These are phyloP conservation scores for Anneissia japonica DNA, from an alignment of 35 echinoderm and acorn worm species.

Conservation along the genomic window DNA sequence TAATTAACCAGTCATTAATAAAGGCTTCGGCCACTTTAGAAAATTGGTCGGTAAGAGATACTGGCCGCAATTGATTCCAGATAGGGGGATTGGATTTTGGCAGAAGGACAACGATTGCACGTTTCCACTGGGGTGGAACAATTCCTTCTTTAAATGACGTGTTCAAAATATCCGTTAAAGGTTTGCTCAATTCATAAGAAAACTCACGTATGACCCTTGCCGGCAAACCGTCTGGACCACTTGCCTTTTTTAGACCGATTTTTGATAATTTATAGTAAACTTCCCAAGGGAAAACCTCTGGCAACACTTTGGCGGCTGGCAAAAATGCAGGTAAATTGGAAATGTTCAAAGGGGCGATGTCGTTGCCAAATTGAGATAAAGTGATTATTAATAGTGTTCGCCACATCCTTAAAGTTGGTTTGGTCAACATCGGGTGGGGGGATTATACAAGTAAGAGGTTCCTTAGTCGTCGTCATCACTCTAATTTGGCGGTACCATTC, in stretches of 20 bases:
- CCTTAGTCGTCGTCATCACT: too few relatives aligned
- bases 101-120: neutral
- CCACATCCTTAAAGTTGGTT: too few relatives aligned
- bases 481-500: too few relatives aligned
- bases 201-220: neutral
- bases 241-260: too few relatives aligned
- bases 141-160: neutral
- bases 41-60: neutral
- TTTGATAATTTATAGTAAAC: too few relatives aligned
- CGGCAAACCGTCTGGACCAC: neutral
- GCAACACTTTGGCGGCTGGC: too few relatives aligned
- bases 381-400: too few relatives aligned
- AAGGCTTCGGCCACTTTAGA: neutral
- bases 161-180: slow-evolving; percentile 1
- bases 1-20: neutral
- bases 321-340: neutral
- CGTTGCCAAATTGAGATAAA: too few relatives aligned
- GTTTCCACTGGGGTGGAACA: neutral
- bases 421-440: too few relatives aligned
- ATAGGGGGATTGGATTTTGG: neutral
- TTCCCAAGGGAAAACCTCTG: too few relatives aligned
- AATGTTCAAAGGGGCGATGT: too few relatives aligned
- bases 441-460: too few relatives aligned
- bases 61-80: neutral
- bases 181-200: neutral